phyloP scores from a whole-genome alignment of 2,113 vertebrate species.

The Gallinago paraguaiae region DNA sequence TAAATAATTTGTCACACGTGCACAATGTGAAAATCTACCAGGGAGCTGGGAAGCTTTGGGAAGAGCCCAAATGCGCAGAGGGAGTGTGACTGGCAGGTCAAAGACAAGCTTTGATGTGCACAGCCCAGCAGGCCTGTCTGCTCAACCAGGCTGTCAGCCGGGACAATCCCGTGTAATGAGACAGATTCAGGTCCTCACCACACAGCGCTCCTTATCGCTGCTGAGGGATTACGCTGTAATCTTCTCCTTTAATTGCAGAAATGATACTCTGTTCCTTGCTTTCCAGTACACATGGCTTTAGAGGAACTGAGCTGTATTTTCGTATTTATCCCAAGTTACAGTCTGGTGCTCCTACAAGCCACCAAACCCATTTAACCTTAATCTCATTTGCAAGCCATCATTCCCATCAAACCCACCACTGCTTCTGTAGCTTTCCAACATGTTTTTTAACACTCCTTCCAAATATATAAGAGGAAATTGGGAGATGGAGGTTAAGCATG shows the following conservation, averaged over 20 bases:
- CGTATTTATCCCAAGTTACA: background rate
- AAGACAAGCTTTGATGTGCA: slow-evolving; percentile 47
- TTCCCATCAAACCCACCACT: background rate
- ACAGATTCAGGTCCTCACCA: slow-evolving; percentile 16
- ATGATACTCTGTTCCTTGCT: background rate
- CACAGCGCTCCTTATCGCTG: background rate
- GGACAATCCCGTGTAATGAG: background rate
- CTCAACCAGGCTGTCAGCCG: slow-evolving; percentile 18
- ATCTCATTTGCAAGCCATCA: background rate
- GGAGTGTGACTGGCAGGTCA: slow-evolving; percentile 24
- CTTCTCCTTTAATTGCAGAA: slow-evolving; percentile 24
- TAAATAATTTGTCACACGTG: slow-evolving; percentile 6
- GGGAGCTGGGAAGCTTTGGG: background rate
- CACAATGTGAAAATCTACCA: background rate
- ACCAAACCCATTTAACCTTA: background rate
- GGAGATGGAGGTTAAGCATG: background rate
- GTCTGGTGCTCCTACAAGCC: background rate
- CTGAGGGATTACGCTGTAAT: slow-evolving; percentile 34
- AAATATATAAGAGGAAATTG: too few species aligned
- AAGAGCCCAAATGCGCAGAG: background rate
- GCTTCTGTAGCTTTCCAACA: background rate
- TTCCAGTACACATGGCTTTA: background rate
- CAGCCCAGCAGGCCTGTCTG: background rate
- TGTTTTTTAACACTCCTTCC: background rate
- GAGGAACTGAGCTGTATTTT: background rate